Base-by-base conservation (phyloP, 1,140 invertebrate species). In the Bombyx mandarina region DNA sequence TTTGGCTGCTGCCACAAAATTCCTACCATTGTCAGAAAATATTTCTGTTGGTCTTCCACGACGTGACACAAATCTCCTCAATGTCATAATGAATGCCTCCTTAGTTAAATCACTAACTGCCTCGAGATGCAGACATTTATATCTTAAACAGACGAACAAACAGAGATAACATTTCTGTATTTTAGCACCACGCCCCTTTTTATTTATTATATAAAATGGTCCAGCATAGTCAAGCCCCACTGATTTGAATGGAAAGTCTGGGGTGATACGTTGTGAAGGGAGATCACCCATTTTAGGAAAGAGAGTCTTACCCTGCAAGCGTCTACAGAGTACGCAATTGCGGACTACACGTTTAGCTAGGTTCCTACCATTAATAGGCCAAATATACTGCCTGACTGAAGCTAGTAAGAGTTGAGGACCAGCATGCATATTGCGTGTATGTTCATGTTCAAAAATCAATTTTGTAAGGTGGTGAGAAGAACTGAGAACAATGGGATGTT, bases 171-270 rank as follows among this genome's bases (percentile, higher is more conserved):
- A 48, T 10, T 10, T 48, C 0, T 6, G 6, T 48, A 66, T 7
- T 5, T 43, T 43, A 45, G 43, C 42, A 5, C 64, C 64, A 12
- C 62, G 60, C 4, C 62, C 64, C 43, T 57, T 64, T 8, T 58
- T 43, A 8, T 67, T 60, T 2, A 54, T 8, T 22, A 65, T 67
- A 10, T 52, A 51, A 45, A 66, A 66, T 43, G 54, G 75, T 6
- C 77, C 73, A 43, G 60, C 68, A 48, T 69, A 73, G 55, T 84
- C 81, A 8, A 82, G n/a, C 9, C 83, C 62, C 51, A 60, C 43
- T 9, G 54, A 45, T 6, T 18, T 5, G 45, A 68, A 62, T 6
- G 66, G 62, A 59, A 57, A 67, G 12, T 49, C 62, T 7, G 52
- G 12, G 12, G 12, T 18, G 12, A 18, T 18, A 8, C 65, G 47